phyloP scores from a whole-genome alignment of 2,797 vertebrate species.

The Spizella passerina region DNA sequence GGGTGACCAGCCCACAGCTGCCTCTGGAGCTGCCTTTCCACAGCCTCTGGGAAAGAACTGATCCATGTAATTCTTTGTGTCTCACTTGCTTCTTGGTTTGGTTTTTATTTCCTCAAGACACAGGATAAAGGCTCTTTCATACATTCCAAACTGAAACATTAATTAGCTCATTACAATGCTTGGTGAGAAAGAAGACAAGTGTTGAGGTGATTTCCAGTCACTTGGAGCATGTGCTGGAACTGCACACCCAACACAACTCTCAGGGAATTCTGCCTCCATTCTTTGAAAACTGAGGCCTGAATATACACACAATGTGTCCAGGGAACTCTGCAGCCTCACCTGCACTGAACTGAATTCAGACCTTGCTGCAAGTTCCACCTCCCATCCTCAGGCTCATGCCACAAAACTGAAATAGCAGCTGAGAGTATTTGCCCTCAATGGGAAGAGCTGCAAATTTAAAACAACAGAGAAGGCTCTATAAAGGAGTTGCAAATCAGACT shows the following conservation, averaged over 20 bases:
- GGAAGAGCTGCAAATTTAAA: not conserved
- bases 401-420: not conserved
- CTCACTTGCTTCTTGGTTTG: not conserved
- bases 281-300: not conserved
- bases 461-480: not conserved
- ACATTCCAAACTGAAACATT: not conserved
- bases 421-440: not conserved
- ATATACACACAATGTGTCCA: fast-evolving
- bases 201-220: not conserved
- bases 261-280: not conserved
- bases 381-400: not conserved
- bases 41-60: not conserved
- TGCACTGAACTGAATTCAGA: not conserved
- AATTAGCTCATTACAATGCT: not conserved
- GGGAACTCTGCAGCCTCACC: not conserved
- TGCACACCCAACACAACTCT: not conserved
- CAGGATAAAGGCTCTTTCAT: not conserved
- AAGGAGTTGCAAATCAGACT: not conserved
- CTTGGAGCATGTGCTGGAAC: not conserved
- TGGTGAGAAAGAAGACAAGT: not conserved
- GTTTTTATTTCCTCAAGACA: not conserved
- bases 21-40: not conserved
- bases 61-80: not conserved
- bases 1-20: not conserved
- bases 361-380: not conserved